phyloP scores from a whole-genome alignment of 1,140 invertebrate species.

The Varroa destructor region DNA sequence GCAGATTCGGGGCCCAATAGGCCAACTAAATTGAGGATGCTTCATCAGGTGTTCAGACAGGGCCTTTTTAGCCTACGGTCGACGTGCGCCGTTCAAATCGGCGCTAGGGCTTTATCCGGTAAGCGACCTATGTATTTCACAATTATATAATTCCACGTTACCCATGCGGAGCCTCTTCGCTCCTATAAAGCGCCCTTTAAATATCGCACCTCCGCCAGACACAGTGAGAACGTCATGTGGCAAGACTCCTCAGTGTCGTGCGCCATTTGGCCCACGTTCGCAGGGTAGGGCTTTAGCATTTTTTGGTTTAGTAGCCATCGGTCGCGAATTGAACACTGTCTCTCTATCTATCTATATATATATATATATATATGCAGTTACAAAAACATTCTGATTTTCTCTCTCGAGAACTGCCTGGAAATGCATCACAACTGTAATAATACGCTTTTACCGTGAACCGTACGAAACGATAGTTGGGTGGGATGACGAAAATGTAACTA shows the following conservation, averaged over 20 bases:
- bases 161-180: neutral
- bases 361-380: no score
- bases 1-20: no score
- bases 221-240: neutral
- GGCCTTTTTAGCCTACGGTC: neutral
- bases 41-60: constrained; percentile 1
- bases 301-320: no score
- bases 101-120: constrained; percentile 7
- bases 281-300: no score
- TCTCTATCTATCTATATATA: no score
- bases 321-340: no score
- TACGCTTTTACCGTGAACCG: no score
- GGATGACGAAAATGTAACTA: no score
- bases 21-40: neutral
- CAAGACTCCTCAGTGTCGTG: neutral
- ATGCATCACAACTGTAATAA: no score
- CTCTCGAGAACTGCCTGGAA: no score
- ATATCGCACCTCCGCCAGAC: neutral
- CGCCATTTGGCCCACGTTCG: neutral
- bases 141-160: neutral
- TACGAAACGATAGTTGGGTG: no score
- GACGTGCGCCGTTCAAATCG: neutral
- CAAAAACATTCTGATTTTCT: no score
- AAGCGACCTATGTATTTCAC: neutral
- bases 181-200: neutral